phyloP scores from a whole-genome alignment of 1,140 invertebrate species.

The Leguminivora glycinivorella region DNA sequence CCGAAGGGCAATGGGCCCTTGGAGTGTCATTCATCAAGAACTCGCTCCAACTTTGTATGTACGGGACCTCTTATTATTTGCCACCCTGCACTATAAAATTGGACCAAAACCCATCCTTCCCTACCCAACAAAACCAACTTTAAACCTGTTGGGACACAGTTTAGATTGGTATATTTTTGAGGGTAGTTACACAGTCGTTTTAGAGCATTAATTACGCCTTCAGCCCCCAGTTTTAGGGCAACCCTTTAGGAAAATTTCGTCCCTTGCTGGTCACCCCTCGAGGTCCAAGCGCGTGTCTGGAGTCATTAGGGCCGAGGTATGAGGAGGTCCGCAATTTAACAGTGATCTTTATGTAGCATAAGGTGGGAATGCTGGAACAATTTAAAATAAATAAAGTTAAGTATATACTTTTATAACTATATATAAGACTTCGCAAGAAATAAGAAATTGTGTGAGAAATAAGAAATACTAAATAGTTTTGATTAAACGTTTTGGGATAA shows the following conservation, averaged over 20 bases:
- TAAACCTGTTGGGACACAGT: constrained; percentile 36
- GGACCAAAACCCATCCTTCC: constrained; percentile 59
- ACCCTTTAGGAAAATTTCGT: constrained; percentile 76
- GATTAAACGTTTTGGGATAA: no score
- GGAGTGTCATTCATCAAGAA: constrained; percentile 78
- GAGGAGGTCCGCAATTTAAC: constrained; percentile 52
- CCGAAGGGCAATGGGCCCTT: constrained; percentile 76
- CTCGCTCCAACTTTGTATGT: constrained; percentile 73
- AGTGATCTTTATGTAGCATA: constrained; percentile 31
- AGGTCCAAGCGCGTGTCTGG: constrained; percentile 64
- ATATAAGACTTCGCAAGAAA: no score
- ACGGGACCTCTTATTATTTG: constrained; percentile 76
- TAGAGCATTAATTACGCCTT: constrained; percentile 73
- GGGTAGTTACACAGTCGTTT: constrained; percentile 59
- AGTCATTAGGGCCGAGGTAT: constrained; percentile 70
- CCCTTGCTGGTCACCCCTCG: constrained; percentile 72
- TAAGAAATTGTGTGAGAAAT: no score
- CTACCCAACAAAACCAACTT: constrained; percentile 36
- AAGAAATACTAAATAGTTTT: no score
- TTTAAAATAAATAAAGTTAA: neutral
- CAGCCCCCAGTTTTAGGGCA: constrained; percentile 67
- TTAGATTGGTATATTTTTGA: constrained; percentile 39
- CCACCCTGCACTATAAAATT: constrained; percentile 76
- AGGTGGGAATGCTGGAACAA: neutral
- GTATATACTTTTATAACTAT: no score